These are phyloP conservation scores for Misgurnus mizolepis DNA, from an alignment of 2,113 vertebrate species.

Conservation along the genomic window DNA sequence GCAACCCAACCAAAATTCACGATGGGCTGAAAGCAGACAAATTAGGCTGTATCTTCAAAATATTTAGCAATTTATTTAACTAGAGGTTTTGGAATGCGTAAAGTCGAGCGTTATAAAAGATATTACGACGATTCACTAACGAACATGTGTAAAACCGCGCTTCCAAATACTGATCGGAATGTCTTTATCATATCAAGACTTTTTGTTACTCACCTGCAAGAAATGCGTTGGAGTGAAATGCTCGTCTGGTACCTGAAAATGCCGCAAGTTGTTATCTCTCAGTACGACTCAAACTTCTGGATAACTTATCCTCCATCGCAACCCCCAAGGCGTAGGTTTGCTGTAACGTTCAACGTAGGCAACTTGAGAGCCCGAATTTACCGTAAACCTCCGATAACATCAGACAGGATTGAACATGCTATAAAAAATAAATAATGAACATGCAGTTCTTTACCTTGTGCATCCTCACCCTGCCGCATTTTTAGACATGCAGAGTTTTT, in stretches of 20 bases:
- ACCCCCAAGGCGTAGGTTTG: background rate
- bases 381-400: conserved; percentile 42
- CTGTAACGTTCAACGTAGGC: conserved; percentile 14
- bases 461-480: no score
- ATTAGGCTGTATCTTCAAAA: background rate
- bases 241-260: background rate
- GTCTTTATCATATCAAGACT: background rate
- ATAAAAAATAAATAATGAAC: no score
- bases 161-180: background rate
- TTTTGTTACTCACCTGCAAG: conserved; percentile 22
- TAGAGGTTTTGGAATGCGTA: background rate
- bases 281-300: conserved; percentile 35
- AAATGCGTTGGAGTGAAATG: background rate
- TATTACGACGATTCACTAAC: background rate
- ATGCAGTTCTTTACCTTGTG: no score
- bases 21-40: background rate
- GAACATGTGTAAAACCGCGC: background rate
- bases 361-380: conserved; percentile 6
- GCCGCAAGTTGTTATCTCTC: background rate
- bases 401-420: background rate
- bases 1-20: background rate
- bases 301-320: conserved; percentile 19
- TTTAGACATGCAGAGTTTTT: background rate
- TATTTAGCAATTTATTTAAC: background rate
- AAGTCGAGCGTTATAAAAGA: background rate